Base-by-base conservation (phyloP, 2,797 vertebrate species). In the Gymnothorax javanicus region DNA sequence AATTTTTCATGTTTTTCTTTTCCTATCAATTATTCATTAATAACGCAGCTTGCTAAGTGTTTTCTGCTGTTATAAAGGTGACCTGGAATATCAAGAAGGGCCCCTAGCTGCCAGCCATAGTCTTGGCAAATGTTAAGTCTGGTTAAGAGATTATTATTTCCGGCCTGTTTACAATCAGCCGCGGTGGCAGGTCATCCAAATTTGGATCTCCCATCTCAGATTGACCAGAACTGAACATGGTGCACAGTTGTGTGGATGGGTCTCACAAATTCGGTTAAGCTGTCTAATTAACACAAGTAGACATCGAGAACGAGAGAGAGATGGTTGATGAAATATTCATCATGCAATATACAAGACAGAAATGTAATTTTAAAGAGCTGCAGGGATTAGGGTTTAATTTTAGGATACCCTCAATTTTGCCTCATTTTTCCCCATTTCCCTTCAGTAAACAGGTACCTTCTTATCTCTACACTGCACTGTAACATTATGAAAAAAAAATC, bases 291-390 rank as follows among this genome's bases (percentile, higher is more conserved):
- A 67, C 71, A 54, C 60, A 59, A 4, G 57, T 71, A 84, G 56
- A 58, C 52, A 86, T 83, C 11, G 71, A 85, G 77, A 77, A 69
- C 23, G 83, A 85, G 88, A 84, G 87, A 77, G 71, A 87, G 87
- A 57, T 79, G 57, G 4, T 87, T 83, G 73, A 88, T 93, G 9
- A 91, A 93, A 92, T 90, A 93, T 93, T 91, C 84, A 93, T 92
- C 73, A 85, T 4, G 33, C 86, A 90, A 89, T 89, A 89, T 88
- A 90, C 89, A 90, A 90, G 86, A 89, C 83, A 88, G 89, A 86
- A 90, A 92, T 91, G 87, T 89, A 87, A 91, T 92, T 92, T 90
- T 89, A 88, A 92, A 89, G 87, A 90, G 87, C 88, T 91, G 91
- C 89, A 90, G 87, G 90, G 90, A 91, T 86, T 84, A 59, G 67